These are phyloP conservation scores for Microcebus ravelobensis DNA, from an alignment of 2,113 vertebrate genomes.

Conservation along the genomic window DNA sequence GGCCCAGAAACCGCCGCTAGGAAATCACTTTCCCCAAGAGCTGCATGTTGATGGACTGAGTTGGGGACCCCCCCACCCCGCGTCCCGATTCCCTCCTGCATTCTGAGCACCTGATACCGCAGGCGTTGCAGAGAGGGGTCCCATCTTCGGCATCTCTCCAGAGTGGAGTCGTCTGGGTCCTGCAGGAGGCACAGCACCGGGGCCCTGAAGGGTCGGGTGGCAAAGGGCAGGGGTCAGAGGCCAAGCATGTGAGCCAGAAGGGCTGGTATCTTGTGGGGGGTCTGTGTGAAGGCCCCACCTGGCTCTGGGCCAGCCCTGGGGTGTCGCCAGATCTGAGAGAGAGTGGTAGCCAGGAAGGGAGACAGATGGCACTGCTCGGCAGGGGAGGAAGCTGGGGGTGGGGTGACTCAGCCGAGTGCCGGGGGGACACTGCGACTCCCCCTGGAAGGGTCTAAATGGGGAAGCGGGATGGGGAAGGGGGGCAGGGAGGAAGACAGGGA, in stretches of 20 bases:
- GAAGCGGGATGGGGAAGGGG: constrained; percentile 18
- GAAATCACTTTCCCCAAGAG: background rate
- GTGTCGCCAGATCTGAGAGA: background rate
- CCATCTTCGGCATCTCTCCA: constrained; percentile 95
- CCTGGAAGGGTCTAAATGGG: constrained; percentile 59
- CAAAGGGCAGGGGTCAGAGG: constrained; percentile 19
- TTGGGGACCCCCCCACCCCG: background rate
- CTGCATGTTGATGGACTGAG: background rate
- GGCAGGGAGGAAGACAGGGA: background rate
- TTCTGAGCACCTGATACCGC: constrained; percentile 91
- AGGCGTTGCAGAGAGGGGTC: constrained; percentile 94
- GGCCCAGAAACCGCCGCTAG: background rate
- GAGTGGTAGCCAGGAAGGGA: constrained; percentile 18
- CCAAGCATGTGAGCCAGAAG: background rate
- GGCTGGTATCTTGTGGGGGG: background rate
- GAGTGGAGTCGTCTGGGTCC: constrained; percentile 91
- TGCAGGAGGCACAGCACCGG: constrained; percentile 92
- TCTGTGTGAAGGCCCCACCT: background rate
- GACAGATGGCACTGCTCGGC: constrained; percentile 55
- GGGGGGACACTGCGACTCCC: background rate
- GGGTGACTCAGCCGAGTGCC: constrained; percentile 67
- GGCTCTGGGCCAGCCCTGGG: background rate
- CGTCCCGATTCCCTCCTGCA: background rate
- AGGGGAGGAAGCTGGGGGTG: constrained; percentile 67
- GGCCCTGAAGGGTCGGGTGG: constrained; percentile 72